Conservation (phyloP, 2,888 invertebrate species). For the Rhingia campestris region DNA sequence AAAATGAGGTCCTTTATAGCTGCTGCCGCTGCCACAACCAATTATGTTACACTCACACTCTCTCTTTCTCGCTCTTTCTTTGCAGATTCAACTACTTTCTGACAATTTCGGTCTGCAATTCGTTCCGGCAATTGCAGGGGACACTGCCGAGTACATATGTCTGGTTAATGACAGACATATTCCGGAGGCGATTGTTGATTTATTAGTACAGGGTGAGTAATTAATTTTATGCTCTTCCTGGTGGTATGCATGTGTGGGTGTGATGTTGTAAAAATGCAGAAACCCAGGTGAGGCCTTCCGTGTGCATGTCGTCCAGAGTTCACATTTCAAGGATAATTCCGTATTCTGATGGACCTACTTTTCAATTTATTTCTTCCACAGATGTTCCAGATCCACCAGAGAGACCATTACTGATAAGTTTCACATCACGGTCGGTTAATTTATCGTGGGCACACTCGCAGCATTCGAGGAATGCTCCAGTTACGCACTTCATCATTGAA, state of each 20-base stretch:
- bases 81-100: slow-evolving; percentile 84
- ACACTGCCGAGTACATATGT: slow-evolving; percentile 87
- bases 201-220: slow-evolving; percentile 87
- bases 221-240: slow-evolving; percentile 66
- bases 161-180: slow-evolving; percentile 87
- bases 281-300: slow-evolving; percentile 17
- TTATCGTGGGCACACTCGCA: slow-evolving; percentile 89
- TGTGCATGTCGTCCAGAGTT: slow-evolving; percentile 8
- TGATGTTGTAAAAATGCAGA: slow-evolving; percentile 18
- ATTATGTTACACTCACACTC: slow-evolving; percentile 36
- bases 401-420: slow-evolving; percentile 88
- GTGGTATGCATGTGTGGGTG: slow-evolving; percentile 2
- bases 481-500: slow-evolving; percentile 89
- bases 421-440: slow-evolving; percentile 89
- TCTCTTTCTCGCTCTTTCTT: slow-evolving; percentile 65
- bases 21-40: slow-evolving; percentile 11
- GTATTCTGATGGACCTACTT: slow-evolving; percentile 29
- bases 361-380: slow-evolving; percentile 81
- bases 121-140: slow-evolving; percentile 85
- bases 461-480: slow-evolving; percentile 87
- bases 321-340: slow-evolving; percentile 25
- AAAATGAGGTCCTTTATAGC: slow-evolving; percentile 60
- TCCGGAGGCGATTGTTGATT: slow-evolving; percentile 86
- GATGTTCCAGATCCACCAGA: slow-evolving; percentile 89
- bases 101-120: slow-evolving; percentile 86